Conservation (phyloP, 2,888 invertebrate genomes). For the Mesochorus sp. region DNA sequence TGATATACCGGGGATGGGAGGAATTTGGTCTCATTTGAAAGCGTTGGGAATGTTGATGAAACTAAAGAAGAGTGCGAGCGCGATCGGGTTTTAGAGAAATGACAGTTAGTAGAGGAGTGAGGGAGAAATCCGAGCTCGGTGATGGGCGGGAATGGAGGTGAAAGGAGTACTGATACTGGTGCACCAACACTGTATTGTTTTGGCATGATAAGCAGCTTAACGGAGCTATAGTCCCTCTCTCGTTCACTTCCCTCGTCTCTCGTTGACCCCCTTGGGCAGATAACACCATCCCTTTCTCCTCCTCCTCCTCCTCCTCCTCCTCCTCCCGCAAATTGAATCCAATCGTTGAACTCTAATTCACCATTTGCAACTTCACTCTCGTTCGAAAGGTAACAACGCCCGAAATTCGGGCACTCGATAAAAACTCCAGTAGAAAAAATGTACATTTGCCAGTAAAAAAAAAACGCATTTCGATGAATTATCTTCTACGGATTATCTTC, state of each 20-base stretch:
- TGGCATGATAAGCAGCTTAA: constrained; percentile 82
- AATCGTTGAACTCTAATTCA: constrained; percentile 75
- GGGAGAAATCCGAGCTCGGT: constrained; percentile 50
- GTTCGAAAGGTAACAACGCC: constrained; percentile 56
- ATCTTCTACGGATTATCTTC: no score
- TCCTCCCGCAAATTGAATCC: constrained; percentile 66
- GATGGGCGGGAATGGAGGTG: constrained; percentile 63
- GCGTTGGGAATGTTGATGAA: constrained; percentile 77
- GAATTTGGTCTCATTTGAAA: constrained; percentile 78
- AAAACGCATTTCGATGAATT: no score
- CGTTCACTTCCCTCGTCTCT: constrained; percentile 68
- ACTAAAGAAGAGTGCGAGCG: constrained; percentile 64
- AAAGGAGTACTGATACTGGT: constrained; percentile 80
- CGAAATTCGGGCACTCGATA: constrained; percentile 49
- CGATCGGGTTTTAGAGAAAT: constrained; percentile 37
- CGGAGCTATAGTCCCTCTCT: constrained; percentile 74
- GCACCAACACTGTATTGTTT: constrained; percentile 82
- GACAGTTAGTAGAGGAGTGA: constrained; percentile 23
- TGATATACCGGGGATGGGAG: no score
- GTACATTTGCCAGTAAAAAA: background rate
- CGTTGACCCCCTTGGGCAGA: constrained; percentile 51
- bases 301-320: background rate
- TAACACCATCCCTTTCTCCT: constrained; percentile 39
- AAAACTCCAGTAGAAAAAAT: background rate
- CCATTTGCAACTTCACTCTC: constrained; percentile 44